These are phyloP conservation scores for Notarius quadriscutis DNA, from an alignment of 2,113 vertebrate species.

Conservation along the genomic window DNA sequence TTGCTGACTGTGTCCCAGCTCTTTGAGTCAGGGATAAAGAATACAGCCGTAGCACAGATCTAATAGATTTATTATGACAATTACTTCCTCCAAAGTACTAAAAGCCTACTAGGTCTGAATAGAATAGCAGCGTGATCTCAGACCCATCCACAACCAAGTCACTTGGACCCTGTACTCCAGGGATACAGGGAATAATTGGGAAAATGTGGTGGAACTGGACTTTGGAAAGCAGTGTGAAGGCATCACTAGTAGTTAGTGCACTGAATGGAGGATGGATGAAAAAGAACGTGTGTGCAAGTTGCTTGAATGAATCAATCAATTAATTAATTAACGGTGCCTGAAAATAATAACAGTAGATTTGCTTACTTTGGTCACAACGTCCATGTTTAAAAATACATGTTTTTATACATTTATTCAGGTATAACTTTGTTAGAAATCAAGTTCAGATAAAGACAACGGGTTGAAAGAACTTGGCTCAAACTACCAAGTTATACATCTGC, in stretches of 20 bases:
- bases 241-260: not conserved
- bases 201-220: slow-evolving; percentile 18
- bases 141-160: slow-evolving; percentile 23
- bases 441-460: not conserved
- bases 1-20: slow-evolving; percentile 36
- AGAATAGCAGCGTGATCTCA: not conserved
- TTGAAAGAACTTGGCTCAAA: slow-evolving; percentile 9
- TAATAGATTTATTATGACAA: not conserved
- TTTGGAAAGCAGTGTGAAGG: not conserved
- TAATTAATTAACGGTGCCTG: not conserved
- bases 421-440: slow-evolving; percentile 51
- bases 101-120: slow-evolving; percentile 6
- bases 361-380: slow-evolving; percentile 37
- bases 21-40: slow-evolving; percentile 8
- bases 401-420: not conserved
- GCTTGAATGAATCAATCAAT: not conserved
- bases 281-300: slow-evolving; percentile 9
- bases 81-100: not conserved
- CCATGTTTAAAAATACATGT: slow-evolving; percentile 60
- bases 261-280: slow-evolving; percentile 15
- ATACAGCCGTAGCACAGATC: slow-evolving; percentile 15
- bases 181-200: not conserved
- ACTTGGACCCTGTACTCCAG: slow-evolving; percentile 22
- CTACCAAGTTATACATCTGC: slow-evolving; percentile 64
- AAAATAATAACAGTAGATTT: not conserved